Evolutionary conservation across 2,113 vertebrate species (phyloP).

Genomic region (Nannospalax galili): DNA sequence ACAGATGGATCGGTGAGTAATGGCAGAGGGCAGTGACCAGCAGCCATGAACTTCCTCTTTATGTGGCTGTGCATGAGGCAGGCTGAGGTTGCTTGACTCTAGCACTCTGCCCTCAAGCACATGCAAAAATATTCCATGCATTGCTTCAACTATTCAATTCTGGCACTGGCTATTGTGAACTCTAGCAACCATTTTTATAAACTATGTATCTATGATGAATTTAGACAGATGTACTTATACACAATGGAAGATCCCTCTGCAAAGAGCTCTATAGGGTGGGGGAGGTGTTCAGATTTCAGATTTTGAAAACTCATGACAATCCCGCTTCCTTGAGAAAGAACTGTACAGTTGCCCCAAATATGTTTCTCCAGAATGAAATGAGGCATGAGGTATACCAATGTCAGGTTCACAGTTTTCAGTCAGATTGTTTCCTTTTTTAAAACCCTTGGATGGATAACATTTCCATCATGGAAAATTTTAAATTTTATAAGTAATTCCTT

Average conservation of each 20-base stretch:
- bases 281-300: neutral
- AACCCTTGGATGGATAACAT: neutral
- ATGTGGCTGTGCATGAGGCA: neutral
- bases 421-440: neutral
- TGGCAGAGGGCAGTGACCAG: neutral
- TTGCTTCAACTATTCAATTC: neutral
- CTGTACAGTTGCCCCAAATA: neutral
- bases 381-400: neutral
- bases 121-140: neutral
- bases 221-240: neutral
- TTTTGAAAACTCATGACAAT: neutral
- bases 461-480: neutral
- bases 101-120: neutral
- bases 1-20: slow-evolving; percentile 90
- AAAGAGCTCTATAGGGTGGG: neutral
- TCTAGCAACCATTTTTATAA: neutral
- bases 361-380: neutral
- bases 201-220: neutral
- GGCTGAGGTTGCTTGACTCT: neutral
- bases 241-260: neutral
- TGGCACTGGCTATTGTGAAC: neutral
- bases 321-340: neutral
- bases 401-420: neutral
- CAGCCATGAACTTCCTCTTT: neutral
- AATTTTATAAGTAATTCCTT: neutral